phyloP scores from a whole-genome alignment of 2,797 vertebrate genomes.

The Ptychobarbus kaznakovi region DNA sequence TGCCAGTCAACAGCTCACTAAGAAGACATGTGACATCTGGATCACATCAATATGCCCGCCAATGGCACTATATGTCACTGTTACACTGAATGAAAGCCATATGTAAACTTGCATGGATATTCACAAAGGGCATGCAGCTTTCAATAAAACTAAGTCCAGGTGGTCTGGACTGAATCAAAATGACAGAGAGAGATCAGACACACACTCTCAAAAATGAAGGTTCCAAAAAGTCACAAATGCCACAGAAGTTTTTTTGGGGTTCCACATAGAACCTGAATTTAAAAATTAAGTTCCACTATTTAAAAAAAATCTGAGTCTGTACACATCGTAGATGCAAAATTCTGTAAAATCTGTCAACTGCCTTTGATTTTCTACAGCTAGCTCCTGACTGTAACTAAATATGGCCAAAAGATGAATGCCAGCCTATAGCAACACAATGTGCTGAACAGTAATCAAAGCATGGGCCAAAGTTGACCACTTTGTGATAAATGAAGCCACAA shows the following conservation, averaged over 20 bases:
- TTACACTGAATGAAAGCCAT: background rate
- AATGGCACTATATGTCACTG: background rate
- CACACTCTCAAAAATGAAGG: background rate
- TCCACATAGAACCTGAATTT: background rate
- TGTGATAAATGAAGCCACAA: conserved; percentile 18
- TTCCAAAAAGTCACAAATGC: background rate
- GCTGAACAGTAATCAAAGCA: conserved; percentile 1
- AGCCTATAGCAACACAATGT: conserved; percentile 11
- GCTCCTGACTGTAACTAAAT: background rate
- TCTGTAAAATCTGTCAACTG: background rate
- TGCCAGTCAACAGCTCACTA: conserved; percentile 7
- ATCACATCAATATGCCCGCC: background rate
- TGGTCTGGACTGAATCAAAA: conserved; percentile 27
- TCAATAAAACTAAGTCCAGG: conserved; percentile 15
- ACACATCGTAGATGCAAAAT: background rate
- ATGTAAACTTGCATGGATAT: background rate
- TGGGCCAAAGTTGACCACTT: background rate
- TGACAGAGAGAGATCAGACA: background rate
- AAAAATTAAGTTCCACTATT: background rate
- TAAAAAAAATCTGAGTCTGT: background rate
- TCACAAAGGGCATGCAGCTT: background rate
- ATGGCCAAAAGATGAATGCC: background rate
- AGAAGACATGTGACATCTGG: conserved; percentile 17
- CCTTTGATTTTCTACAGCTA: background rate
- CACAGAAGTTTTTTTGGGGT: background rate